Evolutionary conservation across 1,140 invertebrate genomes (phyloP), one percentile per base, ranked within the genome.

Genomic region (Gonatopus flavifemur): DNA sequence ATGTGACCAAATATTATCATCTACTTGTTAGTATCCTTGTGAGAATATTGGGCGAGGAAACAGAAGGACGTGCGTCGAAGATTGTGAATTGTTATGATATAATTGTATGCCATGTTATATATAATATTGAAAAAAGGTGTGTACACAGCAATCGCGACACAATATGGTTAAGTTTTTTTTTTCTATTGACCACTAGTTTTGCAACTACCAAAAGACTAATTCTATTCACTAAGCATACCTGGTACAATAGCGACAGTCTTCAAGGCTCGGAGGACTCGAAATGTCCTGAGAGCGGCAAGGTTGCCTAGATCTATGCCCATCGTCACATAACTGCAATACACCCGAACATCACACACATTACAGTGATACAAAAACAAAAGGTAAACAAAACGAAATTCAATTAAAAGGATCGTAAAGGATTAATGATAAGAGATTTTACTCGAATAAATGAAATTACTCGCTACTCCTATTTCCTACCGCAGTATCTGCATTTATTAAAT

Each of bases 221-320:
- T 62, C 62, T 67, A 65, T 55, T 61, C 55, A 49, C 68, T 70
- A 76, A 76, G 70, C 75, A 86, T 88, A 98, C 96, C 96, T 87
- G 96, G 96, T 81, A 98, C 88, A 83, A 98, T 98, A 83, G 96
- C 94, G 79, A 98, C 93, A 80, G 96, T 98, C 88, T 98, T 98
- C 78, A 98, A 87, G 76, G 95, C 96, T 88, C 96, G 86, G 74
- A 98, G 86, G 78, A 98, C 96, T 83, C 96, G 88, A 87, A 98
- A 98, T 77, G 96, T 98, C 88, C 95, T 88, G 78, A 98, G 86
- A 82, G 93, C 94, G 80, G 94, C 93, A 82, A 98, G 86, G 86
- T 97, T 98, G 81, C 93, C 94, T 82, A 98, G 88, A 86, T 95
- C 90, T 86, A 97, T 92, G 80, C 93, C 91, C 93, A 97, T 96